Percentiles rank a stretch among this genome's conserved stretches.
phyloP scores from a whole-genome alignment of 2,888 invertebrate species.

The Drosophila bunnanda region DNA sequence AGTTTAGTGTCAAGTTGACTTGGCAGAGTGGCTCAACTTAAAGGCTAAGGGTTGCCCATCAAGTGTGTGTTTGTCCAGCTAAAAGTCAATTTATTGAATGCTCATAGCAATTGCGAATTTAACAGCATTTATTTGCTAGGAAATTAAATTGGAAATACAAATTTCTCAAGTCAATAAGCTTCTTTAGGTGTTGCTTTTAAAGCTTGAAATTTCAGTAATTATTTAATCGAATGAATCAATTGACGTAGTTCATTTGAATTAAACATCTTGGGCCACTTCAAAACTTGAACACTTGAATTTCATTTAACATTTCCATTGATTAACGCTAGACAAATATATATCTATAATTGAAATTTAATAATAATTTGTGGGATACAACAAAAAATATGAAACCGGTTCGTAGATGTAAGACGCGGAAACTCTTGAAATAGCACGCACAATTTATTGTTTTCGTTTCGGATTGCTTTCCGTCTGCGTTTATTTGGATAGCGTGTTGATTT shows the following conservation, averaged over 20 bases:
- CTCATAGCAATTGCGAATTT: not conserved
- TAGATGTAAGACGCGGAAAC: conserved; percentile 12
- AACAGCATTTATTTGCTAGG: not conserved
- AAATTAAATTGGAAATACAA: not conserved
- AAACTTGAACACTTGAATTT: not conserved
- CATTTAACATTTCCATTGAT: conserved; percentile 10
- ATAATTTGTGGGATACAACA: not conserved
- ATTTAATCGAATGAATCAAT: not conserved
- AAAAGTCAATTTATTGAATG: conserved; percentile 12
- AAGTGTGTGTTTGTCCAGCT: conserved; percentile 12
- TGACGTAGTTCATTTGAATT: not conserved
- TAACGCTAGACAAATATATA: conserved; percentile 1
- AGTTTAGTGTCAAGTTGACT: conserved; percentile 21
- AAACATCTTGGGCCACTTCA: not conserved
- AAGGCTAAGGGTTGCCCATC: conserved; percentile 1
- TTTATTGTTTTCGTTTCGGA: conserved; percentile 10
- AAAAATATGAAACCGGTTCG: not conserved
- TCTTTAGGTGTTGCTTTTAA: not conserved
- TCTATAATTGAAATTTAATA: conserved; percentile 31
- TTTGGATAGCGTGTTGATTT: conserved; percentile 16
- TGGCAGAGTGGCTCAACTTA: conserved; percentile 18
- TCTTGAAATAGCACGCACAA: conserved; percentile 56
- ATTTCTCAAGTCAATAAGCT: not conserved
- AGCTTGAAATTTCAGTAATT: not conserved
- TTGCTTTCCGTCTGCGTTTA: conserved; percentile 1